These are phyloP conservation scores for Lithophane leautieri DNA, from an alignment of 2,888 invertebrate species.

Conservation along the genomic window DNA sequence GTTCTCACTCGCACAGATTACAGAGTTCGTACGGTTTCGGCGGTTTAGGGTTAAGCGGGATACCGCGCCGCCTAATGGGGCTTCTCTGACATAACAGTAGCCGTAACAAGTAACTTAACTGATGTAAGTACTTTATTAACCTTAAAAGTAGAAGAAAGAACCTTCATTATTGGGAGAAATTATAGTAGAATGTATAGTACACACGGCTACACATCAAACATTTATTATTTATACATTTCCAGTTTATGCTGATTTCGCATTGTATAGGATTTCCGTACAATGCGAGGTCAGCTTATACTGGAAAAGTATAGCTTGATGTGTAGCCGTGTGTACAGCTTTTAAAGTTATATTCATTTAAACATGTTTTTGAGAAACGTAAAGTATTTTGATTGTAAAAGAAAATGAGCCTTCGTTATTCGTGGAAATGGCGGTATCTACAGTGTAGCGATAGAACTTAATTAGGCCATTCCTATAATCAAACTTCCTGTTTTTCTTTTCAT, in stretches of 20 bases:
- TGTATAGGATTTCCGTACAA: too few species aligned
- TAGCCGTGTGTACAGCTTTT: too few species aligned
- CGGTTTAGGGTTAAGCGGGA: constrained; percentile 86
- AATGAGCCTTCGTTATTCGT: neutral
- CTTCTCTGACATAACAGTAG: constrained; percentile 71
- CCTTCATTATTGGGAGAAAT: constrained; percentile 28
- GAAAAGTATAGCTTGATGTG: too few species aligned
- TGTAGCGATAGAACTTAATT: neutral
- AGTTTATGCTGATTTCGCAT: too few species aligned
- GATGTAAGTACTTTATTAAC: constrained; percentile 47
- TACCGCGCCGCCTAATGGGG: constrained; percentile 73
- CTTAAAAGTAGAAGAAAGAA: constrained; percentile 22
- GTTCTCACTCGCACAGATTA: constrained; percentile 84
- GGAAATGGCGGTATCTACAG: neutral
- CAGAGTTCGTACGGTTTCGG: constrained; percentile 85
- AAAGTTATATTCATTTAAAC: neutral
- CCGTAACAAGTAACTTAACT: constrained; percentile 48
- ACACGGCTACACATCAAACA: too few species aligned
- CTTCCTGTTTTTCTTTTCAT: too few species aligned
- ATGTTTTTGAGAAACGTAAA: constrained; percentile 8
- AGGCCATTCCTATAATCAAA: too few species aligned
- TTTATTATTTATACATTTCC: too few species aligned
- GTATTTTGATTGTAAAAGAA: neutral
- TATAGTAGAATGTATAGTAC: neutral
- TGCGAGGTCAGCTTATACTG: too few species aligned